Evolutionary conservation across 2,113 vertebrate species (phyloP).

Genomic region (Platysternon megacephalum): DNA sequence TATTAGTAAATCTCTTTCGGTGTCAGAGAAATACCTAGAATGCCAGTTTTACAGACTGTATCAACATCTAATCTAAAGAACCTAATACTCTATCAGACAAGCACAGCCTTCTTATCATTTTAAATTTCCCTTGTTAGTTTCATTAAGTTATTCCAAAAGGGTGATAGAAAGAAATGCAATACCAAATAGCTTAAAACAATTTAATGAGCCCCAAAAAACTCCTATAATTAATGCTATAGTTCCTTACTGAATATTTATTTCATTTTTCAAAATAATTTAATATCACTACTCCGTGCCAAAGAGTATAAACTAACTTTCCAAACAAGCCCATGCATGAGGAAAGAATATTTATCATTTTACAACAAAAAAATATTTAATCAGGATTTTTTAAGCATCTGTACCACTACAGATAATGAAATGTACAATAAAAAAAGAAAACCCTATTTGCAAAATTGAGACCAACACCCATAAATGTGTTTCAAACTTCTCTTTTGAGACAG

Average conservation of each 20-base stretch:
- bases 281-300: slow-evolving; percentile 16
- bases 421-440: not conserved
- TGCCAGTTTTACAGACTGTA: not conserved
- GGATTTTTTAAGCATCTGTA: not conserved
- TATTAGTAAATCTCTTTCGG: slow-evolving; percentile 30
- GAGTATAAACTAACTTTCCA: slow-evolving; percentile 25
- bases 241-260: not conserved
- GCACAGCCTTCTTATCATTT: not conserved
- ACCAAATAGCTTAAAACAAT: slow-evolving; percentile 11
- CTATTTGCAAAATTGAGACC: not conserved
- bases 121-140: not conserved
- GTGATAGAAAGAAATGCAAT: not conserved
- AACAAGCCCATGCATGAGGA: slow-evolving; percentile 4
- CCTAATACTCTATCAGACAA: not conserved
- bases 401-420: not conserved
- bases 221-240: slow-evolving; percentile 1
- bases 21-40: slow-evolving; percentile 12
- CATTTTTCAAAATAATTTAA: slow-evolving; percentile 34
- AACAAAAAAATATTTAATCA: not conserved
- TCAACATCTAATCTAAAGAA: slow-evolving; percentile 14
- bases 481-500: not conserved
- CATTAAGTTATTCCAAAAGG: not conserved
- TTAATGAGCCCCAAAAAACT: not conserved
- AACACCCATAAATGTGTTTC: not conserved
- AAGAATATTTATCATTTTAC: not conserved